Percentiles rank a stretch among this genome's conserved stretches.
Evolutionary conservation across 64 coral and sea anemone species (phyloP).

Genomic region (Pachyseris speciosa): DNA sequence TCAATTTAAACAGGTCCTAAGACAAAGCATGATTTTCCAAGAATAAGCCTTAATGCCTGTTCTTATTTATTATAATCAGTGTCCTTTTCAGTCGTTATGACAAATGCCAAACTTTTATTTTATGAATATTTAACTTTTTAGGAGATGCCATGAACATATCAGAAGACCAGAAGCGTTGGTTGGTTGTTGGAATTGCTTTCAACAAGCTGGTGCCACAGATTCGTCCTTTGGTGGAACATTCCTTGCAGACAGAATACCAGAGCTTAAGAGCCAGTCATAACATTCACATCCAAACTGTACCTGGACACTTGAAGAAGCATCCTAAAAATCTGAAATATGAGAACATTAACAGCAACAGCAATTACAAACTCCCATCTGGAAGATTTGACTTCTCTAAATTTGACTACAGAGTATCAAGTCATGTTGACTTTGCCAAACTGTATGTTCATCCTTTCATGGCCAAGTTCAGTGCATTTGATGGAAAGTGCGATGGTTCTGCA

Average conservation of each 20-base stretch:
- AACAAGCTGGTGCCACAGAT: too few relatives aligned
- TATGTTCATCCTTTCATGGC: slow-evolving; percentile 46
- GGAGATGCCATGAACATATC: slow-evolving; percentile 7
- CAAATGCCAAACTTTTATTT: neutral
- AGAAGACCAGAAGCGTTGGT: too few relatives aligned
- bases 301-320: too few relatives aligned
- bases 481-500: slow-evolving; percentile 17
- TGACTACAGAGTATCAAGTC: slow-evolving; percentile 32
- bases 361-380: neutral
- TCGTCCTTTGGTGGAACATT: slow-evolving; percentile 14
- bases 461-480: slow-evolving; percentile 41
- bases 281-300: slow-evolving; percentile 41
- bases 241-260: slow-evolving; percentile 21
- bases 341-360: slow-evolving; percentile 17
- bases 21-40: too few relatives aligned
- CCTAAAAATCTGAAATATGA: too few relatives aligned
- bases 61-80: too few relatives aligned
- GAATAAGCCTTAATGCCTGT: too few relatives aligned
- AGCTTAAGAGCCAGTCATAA: neutral
- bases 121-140: neutral
- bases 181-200: too few relatives aligned
- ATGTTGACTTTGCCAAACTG: too few relatives aligned
- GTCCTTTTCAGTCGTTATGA: too few relatives aligned
- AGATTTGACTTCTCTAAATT: neutral
- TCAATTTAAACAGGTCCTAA: too few relatives aligned